Evolutionary conservation across 2,888 invertebrate genomes (phyloP).

Genomic region (Leucophora obtusa): DNA sequence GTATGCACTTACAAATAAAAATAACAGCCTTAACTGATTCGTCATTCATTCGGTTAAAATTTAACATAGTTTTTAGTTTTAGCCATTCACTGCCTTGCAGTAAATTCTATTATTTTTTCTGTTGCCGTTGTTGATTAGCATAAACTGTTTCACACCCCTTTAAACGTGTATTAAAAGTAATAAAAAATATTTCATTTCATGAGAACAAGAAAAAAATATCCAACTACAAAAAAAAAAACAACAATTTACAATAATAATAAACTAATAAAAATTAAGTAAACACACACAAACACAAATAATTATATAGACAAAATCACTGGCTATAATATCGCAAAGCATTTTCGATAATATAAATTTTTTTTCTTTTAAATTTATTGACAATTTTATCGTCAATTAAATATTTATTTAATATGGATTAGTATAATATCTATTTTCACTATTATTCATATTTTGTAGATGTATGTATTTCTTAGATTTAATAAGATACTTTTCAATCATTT

Average conservation of each 20-base stretch:
- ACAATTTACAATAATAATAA: slow-evolving; percentile 20
- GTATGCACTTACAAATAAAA: slow-evolving; percentile 77
- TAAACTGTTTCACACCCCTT: slow-evolving; percentile 49
- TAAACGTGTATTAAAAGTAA: slow-evolving; percentile 24
- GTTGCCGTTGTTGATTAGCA: slow-evolving; percentile 32
- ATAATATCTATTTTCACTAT: not conserved
- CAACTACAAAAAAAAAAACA: slow-evolving; percentile 14
- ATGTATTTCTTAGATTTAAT: not conserved
- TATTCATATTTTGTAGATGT: not conserved
- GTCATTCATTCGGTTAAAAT: slow-evolving; percentile 78
- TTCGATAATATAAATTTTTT: not conserved
- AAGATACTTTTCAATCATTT: not conserved
- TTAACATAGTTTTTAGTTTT: slow-evolving; percentile 76
- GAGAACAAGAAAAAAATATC: slow-evolving; percentile 17
- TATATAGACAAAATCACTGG: not conserved
- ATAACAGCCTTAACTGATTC: slow-evolving; percentile 79
- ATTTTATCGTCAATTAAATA: slow-evolving; percentile 10
- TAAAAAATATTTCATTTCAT: slow-evolving; percentile 36
- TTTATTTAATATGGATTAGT: not conserved
- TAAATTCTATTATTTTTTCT: slow-evolving; percentile 49
- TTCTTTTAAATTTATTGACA: slow-evolving; percentile 13
- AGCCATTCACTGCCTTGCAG: slow-evolving; percentile 71
- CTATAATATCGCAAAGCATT: not conserved
- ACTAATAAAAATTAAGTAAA: slow-evolving; percentile 10
- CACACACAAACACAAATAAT: not conserved